Evolutionary conservation across 1,140 invertebrate genomes (phyloP), one percentile per base, ranked within the genome.

Genomic region (Heterodera carotae): DNA sequence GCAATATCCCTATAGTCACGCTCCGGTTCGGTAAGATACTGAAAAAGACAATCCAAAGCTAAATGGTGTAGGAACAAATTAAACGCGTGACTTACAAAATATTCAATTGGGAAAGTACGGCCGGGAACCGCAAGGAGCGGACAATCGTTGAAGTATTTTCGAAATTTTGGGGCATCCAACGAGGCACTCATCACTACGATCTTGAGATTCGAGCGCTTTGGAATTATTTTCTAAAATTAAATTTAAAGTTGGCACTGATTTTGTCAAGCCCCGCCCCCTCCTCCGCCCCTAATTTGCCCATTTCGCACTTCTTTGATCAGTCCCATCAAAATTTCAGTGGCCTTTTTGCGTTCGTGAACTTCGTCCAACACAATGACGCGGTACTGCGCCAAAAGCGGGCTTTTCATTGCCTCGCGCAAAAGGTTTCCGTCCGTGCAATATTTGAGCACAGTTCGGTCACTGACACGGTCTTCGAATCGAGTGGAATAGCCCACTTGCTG

Each of bases 401-500:
- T 92, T 4, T 90, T 91, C 92, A 95, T 94, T 33, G 96, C 89
- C 4, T 93, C 94, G 64, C 94, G 89, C 27, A 96, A 89, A 53
- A 97, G 89, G n/a, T 96, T 93, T 2, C 94, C 94, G 88, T 92
- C 94, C 12, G 94, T 97, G 86, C 94, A 96, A 88, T 94, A 96
- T 0, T 92, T 94, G 64, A 96, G 89, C 7, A 94, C 89, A 0
- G 94, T 95, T 88, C 93, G 95, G 0, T 94, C 90, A 22, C 94
- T 95, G 29, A 95, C 97, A 85, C 96, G 99, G 89, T 99, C 97
- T 90, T 99, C 97, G 88, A 99, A 99, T 91, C 97, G 93, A 85
- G 99, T 99, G 85, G 93, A 96, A 88, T 99, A 99, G 76, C 97
- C 97, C 27, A 99, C 97, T 91, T 99, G 94, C 89, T 97, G 94